Base-by-base conservation (phyloP, 2,888 invertebrate genomes). In the Dynastes hyllus region DNA sequence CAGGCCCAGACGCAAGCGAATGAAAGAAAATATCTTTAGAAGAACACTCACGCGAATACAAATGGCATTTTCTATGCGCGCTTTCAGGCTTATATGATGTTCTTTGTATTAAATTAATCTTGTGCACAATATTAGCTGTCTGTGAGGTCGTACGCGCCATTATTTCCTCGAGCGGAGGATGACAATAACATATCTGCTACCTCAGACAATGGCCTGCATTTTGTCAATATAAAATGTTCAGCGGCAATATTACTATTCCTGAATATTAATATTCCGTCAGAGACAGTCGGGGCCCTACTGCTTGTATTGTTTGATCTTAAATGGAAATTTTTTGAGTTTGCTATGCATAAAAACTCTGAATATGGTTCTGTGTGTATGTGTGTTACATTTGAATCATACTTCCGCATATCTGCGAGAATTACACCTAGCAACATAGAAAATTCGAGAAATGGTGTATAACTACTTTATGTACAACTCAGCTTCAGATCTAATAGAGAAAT, bases 141-240 rank as follows among this genome's bases (percentile, higher is more conserved):
- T 83, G 83, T 83, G 83, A 84, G 83, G 81, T 84, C 84, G 84
- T 82, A 82, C 80, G 78, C 76, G 81, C 82, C 82, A 83, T 83
- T 83, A 84, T 84, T 84, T 81, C 83, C 81, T 81, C 78, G 80
- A 80, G 83, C 85, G 83, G 78, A 82, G 83, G 84, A 86, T 83
- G 85, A 86, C 86, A 86, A 86, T 85, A 85, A 85, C 84, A 83
- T 85, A 85, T 85, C 85, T 85, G 84, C 84, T 83, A 85, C 85
- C 86, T 86, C 86, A 86, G 85, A 85, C 85, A 86, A 85, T 86
- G 81, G 82, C 63, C 83, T 85, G 85, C 86, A 85, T 84, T 86
- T 86, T 86, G 86, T 86, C 86, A 86, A 87, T 87, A 86, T 86
- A 86, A 86, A 86, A 85, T 85, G 84, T 80, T 80, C 80, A 78